Evolutionary conservation across 2,113 vertebrate species (phyloP), one percentile per base, ranked within the genome.

Genomic region (Gobius niger): DNA sequence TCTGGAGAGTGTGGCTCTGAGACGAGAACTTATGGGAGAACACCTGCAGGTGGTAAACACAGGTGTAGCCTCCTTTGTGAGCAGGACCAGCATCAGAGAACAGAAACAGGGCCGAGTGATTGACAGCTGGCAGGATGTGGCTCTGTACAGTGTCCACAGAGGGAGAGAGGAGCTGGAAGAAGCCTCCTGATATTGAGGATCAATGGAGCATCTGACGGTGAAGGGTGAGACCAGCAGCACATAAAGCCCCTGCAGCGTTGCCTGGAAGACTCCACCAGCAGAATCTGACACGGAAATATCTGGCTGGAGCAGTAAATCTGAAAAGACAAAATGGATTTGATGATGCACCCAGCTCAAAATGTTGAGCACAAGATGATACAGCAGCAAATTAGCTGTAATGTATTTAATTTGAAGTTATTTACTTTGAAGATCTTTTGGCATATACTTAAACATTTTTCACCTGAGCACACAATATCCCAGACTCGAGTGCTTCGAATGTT

Each of bases 91-190:
- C n/a, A 16, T 14, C 13, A 52, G 50, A 52, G 15, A 52, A 14
- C 50, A 52, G 50, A 15, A 52, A 52, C 6, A 2, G 50, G 50
- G 50, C 50, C 12, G 50, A 52, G 50, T 52, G 50, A 52, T 52
- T 16, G 7, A 51, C 50, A n/a, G 50, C 50, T 51, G 50, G 50
- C 50, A 16, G 50, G 8, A 18, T 54, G 52, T 11, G 18, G 52
- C 24, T 54, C 52, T 54, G 16, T n/a, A 5, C 2, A n/a, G 15
- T 7, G n/a, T 52, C n/a, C 7, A 9, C n/a, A 19, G 0, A 19
- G 52, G 18, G 18, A 24, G 9, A 24, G 57, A 46, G 6, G 1
- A 82, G 72, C 68, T 75, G 60, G 75, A 82, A 82, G 65, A 12
- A 49, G 0, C 76, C 76, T 52, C 72, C 76, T 24, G 47, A n/a